Conservation (phyloP, 2,797 vertebrate genomes). For the Gallinago solitaria region DNA sequence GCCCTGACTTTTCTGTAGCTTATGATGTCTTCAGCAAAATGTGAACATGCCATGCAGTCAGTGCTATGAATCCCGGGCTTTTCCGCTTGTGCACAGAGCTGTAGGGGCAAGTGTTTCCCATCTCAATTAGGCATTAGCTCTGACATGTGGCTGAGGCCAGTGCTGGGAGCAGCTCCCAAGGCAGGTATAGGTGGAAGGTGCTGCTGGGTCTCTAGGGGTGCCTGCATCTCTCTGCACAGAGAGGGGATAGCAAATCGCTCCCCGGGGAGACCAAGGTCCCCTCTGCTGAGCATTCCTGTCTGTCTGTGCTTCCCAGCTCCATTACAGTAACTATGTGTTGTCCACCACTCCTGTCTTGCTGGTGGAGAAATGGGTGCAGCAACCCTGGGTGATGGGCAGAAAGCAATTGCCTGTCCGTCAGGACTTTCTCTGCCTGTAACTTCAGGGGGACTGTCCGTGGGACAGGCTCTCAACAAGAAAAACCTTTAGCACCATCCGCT, state of each 20-base stretch:
- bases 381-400: neutral
- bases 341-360: neutral
- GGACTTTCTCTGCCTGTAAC: neutral
- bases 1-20: neutral
- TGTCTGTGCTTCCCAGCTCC: neutral
- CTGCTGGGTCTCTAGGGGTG: neutral
- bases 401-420: neutral
- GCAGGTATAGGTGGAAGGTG: neutral
- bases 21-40: neutral
- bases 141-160: fast-evolving
- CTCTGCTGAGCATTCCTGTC: neutral
- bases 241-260: neutral
- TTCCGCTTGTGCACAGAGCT: fast-evolving
- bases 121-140: neutral
- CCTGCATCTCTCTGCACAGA: neutral
- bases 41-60: neutral
- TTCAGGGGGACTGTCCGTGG: neutral
- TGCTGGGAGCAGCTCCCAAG: neutral
- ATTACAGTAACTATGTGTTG: neutral
- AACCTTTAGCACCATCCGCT: neutral
- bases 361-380: neutral
- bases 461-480: neutral
- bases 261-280: neutral
- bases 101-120: neutral
- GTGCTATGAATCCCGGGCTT: neutral